Percentiles rank a stretch among this genome's conserved stretches.
phyloP scores from a whole-genome alignment of 2,797 vertebrate species.

The Peromyscus melanophrys region DNA sequence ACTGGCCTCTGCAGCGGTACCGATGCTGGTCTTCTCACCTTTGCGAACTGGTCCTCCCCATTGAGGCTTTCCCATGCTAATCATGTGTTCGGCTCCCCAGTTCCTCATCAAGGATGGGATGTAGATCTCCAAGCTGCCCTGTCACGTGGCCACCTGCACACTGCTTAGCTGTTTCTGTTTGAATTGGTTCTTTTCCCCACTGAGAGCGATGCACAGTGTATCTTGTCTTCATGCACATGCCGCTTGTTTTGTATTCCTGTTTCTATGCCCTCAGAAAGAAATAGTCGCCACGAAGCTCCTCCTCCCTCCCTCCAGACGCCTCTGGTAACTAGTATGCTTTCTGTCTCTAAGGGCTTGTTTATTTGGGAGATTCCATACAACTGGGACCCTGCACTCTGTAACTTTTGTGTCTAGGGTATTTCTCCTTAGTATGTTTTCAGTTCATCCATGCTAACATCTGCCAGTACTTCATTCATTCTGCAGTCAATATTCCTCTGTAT shows the following conservation, averaged over 20 bases:
- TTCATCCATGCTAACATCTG: background rate
- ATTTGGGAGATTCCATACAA: background rate
- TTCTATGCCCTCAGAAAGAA: background rate
- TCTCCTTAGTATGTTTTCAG: background rate
- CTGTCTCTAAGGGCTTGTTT: background rate
- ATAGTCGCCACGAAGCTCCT: background rate
- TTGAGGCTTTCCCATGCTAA: background rate
- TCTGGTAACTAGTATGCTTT: background rate
- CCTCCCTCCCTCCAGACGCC: background rate
- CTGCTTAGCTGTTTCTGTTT: background rate
- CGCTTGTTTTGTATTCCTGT: background rate
- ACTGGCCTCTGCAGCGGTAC: background rate
- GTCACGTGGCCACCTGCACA: background rate
- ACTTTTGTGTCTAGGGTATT: background rate
- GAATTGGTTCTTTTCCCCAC: background rate
- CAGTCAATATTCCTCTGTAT: background rate
- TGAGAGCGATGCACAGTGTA: background rate
- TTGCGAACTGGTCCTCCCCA: background rate
- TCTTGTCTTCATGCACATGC: background rate
- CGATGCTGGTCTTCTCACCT: background rate
- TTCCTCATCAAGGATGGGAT: background rate
- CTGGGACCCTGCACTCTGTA: background rate
- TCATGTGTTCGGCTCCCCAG: background rate
- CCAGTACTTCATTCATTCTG: background rate
- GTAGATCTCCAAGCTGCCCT: background rate